These are phyloP conservation scores for Ceyx margarethae DNA, from an alignment of 2,113 vertebrate genomes.

Conservation along the genomic window DNA sequence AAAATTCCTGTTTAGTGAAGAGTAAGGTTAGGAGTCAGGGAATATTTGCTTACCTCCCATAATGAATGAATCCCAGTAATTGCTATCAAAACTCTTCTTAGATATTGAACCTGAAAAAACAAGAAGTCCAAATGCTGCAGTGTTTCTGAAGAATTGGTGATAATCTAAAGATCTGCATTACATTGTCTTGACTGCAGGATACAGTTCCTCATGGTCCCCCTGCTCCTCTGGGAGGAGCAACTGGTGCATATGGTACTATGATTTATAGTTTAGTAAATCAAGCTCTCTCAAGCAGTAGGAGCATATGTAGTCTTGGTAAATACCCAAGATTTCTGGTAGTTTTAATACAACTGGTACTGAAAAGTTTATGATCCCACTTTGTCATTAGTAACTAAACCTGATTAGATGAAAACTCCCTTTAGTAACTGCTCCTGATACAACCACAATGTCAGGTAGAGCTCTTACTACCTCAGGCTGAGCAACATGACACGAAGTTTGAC, in stretches of 20 bases:
- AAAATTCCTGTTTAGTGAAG: not conserved
- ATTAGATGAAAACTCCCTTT: not conserved
- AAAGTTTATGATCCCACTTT: not conserved
- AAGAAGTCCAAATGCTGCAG: not conserved
- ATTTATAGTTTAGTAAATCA: not conserved
- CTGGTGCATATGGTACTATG: not conserved
- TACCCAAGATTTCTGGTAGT: not conserved
- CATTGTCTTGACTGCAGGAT: not conserved
- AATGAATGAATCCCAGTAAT: slow-evolving; percentile 82
- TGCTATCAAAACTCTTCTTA: slow-evolving; percentile 85
- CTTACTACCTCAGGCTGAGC: not conserved
- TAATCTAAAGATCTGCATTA: not conserved
- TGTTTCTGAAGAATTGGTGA: not conserved
- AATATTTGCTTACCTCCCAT: slow-evolving; percentile 85
- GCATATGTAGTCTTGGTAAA: not conserved
- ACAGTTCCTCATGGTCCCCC: not conserved
- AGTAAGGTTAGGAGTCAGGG: not conserved
- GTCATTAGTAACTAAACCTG: not conserved
- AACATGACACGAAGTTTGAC: not conserved
- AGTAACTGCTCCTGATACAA: not conserved
- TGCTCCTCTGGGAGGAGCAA: not conserved
- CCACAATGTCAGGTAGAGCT: not conserved
- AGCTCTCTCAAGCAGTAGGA: not conserved
- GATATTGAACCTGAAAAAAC: slow-evolving; percentile 79
- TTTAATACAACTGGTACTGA: not conserved